Base-by-base conservation (phyloP, 2,888 invertebrate species). In the Leptothorax acervorum region DNA sequence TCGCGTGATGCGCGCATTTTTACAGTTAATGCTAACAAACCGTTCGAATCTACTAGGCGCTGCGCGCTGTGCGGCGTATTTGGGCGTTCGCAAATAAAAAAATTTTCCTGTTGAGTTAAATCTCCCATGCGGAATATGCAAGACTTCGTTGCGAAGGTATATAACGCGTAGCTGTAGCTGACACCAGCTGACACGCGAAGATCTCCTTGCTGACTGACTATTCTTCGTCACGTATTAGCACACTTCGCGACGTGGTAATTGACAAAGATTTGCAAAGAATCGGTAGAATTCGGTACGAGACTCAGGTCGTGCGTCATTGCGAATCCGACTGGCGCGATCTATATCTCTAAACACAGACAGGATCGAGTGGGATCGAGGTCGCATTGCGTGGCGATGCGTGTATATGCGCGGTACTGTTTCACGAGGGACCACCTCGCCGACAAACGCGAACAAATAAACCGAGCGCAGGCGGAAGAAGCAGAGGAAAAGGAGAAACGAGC, bases 11-110 rank as follows among this genome's bases (percentile, higher is more conserved):
- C 23, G 39, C 35, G 45, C 12, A 23, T 23, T 71, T 68, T 68
- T 70, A 63, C 51, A 31, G 51, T 82, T 71, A 57, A 35, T 35
- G n/a, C 51, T 70, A 81, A 55, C 35, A 70, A 83, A 71, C 39
- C 31, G 18, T 65, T 31, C 8, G 28, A 45, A 35, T 70, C 35
- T 8, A 18, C 35, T 35, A 23, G 23, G 23, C 23, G 23, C 23
- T 60, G 45, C 23, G 2, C 12, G 42, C 15, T 48, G 39, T 15
- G 5, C 6, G 31, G 5, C 23, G 11, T 35, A 18, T 23, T 42
- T 66, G 55, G 28, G 2, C 28, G 9, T 0, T n/a, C n/a, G 12
- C 23, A 23, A 23, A 23, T 23, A 23, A 23, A 51, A 55, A 42
- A 55, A 55, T 23, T 76, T 28, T 51, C 12, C 28, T 53, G 11